Evolutionary conservation across 2,797 vertebrate species (phyloP), one percentile per base, ranked within the genome.

Genomic region (Ciconia nigra): DNA sequence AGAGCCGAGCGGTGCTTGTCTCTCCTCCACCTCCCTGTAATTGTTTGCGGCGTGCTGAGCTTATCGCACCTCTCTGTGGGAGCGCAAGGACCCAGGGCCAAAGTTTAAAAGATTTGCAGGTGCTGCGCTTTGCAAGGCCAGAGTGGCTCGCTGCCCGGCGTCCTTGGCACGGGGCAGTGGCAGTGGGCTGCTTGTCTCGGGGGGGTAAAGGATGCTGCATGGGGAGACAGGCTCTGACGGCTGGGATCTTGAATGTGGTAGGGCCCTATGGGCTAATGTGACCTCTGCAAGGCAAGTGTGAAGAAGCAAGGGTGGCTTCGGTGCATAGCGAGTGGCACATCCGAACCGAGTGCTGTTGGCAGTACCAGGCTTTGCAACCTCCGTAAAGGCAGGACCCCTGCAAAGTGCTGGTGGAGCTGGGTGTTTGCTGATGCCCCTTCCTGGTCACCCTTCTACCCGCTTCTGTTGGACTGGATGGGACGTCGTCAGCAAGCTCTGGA

Each of bases 11-110:
- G 4, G 26, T 61, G 78, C 78, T 87, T 71, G 59, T 70, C 86
- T 83, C n/a, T 82, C 67, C 63, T 84, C 57, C 63, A 71, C 88
- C 87, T 91, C 90, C 35, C 63, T 73, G 61, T 95, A 93, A 96
- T 85, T 96, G 93, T 96, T 95, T 96, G 83, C 9, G 3, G 65
- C 63, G 0, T 37, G 92, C 83, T 92, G 93, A 73, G 86, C 41
- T 92, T 77, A 85, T 57, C 78, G 73, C 59, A 58, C 81, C 49
- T 70, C 83, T 83, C 93, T 46, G n/a, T 1, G 0, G 59, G 77
- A 42, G 19, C 22, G 11, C 65, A 42, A 52, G 24, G 69, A 83
- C 57, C 16, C 7, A 1, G 47, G 93, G 81, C 73, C 83, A 94
- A 69, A 67, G 81, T 80, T 88, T 73, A 71, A 87, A 71, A 58